Evolutionary conservation across 2,888 invertebrate species (phyloP), one percentile per base, ranked within the genome.

Genomic region (Parnassius apollo): DNA sequence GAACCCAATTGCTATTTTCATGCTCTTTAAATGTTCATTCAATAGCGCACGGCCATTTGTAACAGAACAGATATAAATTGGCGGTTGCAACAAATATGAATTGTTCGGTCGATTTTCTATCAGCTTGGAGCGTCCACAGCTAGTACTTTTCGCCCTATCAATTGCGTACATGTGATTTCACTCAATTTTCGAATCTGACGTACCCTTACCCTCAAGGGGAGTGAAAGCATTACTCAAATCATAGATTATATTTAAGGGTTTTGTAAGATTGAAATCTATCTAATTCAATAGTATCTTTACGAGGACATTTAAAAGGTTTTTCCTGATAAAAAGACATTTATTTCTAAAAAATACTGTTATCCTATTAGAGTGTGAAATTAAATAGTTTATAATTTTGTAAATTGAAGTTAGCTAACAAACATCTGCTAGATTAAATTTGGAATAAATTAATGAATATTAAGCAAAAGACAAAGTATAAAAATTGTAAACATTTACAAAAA

Each of bases 151-250:
- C 72, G 77, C 82, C 85, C 86, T 84, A 88, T 89, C 89, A 88
- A 90, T 89, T 80, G 79, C 82, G 76, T 85, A 85, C 89, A 88
- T 85, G 87, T 82, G 85, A 89, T 88, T 91, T 89, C 91, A 86
- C 87, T 88, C 89, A 85, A 88, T 90, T 89, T 91, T 91, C 90
- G 87, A 89, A 89, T 87, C 83, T 88, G 88, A 89, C 88, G 83
- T 86, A 80, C 90, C 88, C 88, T 78, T 71, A 71, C 75, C 74
- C 76, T 77, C 69, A 64, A 57, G 66, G 77, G 82, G 82, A 75
- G 76, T 68, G 78, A 73, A 76, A 71, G 75, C 82, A 88, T 88
- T 82, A 85, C 80, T 85, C 85, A 85, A 81, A 81, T 75, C 77
- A 79, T 77, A 86, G 85, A 84, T 85, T 83, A 85, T 72, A 62